Conservation (phyloP, 2,113 vertebrate species). For the Opisthocomus hoazin region DNA sequence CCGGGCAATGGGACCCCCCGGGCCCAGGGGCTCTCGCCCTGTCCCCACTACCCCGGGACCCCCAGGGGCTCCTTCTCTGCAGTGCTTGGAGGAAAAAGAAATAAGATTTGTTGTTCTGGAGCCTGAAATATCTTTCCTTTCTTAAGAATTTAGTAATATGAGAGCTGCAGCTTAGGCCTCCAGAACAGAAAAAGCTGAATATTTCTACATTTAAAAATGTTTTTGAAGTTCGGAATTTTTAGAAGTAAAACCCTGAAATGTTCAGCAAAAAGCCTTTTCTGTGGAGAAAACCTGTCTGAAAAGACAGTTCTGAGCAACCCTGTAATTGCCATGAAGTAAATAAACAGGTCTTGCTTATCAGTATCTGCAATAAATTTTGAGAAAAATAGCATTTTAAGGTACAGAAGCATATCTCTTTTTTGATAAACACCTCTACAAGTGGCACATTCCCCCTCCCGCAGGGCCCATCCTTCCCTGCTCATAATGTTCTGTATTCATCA, state of each 20-base stretch:
- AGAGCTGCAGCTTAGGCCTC: not conserved
- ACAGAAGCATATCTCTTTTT: not conserved
- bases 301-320: not conserved
- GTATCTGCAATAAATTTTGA: not conserved
- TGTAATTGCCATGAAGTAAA: constrained; percentile 22
- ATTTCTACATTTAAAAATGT: not conserved
- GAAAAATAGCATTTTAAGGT: constrained; percentile 23
- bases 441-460: not conserved
- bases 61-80: not conserved
- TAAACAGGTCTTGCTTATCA: constrained; percentile 19
- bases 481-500: constrained; percentile 22
- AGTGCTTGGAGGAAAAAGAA: not conserved
- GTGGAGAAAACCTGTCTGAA: not conserved
- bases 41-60: rapidly evolving
- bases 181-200: not conserved
- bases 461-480: constrained; percentile 21
- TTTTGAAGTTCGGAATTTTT: constrained; percentile 15
- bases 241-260: not conserved
- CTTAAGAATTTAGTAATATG: not conserved
- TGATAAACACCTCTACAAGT: constrained; percentile 41
- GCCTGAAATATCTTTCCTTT: not conserved
- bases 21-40: not conserved
- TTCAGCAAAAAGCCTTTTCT: not conserved
- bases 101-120: not conserved
- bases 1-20: rapidly evolving